Percentiles rank a stretch among this genome's conserved stretches.
phyloP scores from a whole-genome alignment of 2,888 invertebrate species.

The Chloroclysta siterata region DNA sequence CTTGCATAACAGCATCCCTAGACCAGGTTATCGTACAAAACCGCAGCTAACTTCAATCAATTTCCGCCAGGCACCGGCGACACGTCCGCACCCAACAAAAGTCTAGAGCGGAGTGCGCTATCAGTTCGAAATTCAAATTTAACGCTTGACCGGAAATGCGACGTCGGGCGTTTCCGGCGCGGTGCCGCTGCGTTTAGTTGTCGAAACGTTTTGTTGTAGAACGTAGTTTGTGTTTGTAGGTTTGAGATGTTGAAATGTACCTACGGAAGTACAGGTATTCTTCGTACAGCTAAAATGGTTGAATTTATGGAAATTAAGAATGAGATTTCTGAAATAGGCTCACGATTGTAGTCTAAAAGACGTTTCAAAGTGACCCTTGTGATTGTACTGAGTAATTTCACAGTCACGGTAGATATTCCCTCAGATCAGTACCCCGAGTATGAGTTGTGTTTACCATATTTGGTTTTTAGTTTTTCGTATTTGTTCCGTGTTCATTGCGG shows the following conservation, averaged over 20 bases:
- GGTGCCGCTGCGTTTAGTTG: conserved; percentile 46
- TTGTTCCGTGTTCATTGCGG: too few relatives aligned
- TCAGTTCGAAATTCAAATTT: conserved; percentile 80
- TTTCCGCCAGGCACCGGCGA: conserved; percentile 59
- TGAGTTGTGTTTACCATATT: too few relatives aligned
- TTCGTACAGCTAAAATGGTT: too few relatives aligned
- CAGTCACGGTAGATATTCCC: too few relatives aligned
- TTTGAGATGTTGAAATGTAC: not conserved
- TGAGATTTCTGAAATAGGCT: too few relatives aligned
- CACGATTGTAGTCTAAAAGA: too few relatives aligned
- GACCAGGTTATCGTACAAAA: conserved; percentile 34
- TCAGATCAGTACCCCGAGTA: too few relatives aligned
- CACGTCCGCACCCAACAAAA: conserved; percentile 68
- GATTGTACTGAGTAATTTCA: too few relatives aligned
- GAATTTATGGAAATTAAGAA: too few relatives aligned
- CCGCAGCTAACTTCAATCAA: conserved; percentile 49
- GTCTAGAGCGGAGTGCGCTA: conserved; percentile 68
- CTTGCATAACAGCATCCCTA: not conserved
- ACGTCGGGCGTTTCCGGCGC: conserved; percentile 64
- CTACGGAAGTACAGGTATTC: not conserved
- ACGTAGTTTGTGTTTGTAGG: conserved; percentile 10
- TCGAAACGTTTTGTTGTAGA: conserved; percentile 26
- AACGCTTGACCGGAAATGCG: conserved; percentile 78
- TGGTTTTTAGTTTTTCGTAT: too few relatives aligned
- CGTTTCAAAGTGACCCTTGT: too few relatives aligned